Conservation (phyloP, 2,797 vertebrate genomes). For the Ciconia nigra region DNA sequence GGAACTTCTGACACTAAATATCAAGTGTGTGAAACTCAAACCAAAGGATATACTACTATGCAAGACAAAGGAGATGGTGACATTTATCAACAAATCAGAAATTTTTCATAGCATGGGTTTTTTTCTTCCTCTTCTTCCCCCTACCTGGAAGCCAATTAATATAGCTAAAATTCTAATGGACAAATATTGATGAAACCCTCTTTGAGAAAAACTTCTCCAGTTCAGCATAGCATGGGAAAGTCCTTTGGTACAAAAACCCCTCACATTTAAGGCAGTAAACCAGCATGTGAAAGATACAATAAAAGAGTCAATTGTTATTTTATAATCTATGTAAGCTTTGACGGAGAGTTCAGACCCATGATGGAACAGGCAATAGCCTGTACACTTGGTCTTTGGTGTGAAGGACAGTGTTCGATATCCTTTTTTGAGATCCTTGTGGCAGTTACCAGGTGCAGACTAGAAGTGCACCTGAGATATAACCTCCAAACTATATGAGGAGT, state of each 20-base stretch:
- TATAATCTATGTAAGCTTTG: background rate
- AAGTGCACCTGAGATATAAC: background rate
- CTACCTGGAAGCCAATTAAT: background rate
- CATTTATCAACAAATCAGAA: background rate
- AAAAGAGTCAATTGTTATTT: background rate
- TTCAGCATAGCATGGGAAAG: background rate
- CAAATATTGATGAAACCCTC: background rate
- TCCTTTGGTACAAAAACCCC: background rate
- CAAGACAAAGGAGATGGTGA: background rate
- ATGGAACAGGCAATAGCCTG: background rate
- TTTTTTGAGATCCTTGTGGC: background rate
- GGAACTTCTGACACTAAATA: background rate
- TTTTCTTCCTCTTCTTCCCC: background rate
- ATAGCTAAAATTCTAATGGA: background rate
- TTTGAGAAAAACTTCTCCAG: background rate
- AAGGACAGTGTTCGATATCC: background rate
- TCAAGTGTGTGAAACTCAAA: background rate
- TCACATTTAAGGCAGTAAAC: background rate
- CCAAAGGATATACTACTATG: accelerated
- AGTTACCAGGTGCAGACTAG: background rate
- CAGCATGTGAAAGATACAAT: background rate
- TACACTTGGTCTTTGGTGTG: background rate
- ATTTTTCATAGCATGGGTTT: background rate
- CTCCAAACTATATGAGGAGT: background rate
- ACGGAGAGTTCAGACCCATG: background rate